Conservation (phyloP, 2,797 vertebrate genomes). For the Pempheris klunzingeri region DNA sequence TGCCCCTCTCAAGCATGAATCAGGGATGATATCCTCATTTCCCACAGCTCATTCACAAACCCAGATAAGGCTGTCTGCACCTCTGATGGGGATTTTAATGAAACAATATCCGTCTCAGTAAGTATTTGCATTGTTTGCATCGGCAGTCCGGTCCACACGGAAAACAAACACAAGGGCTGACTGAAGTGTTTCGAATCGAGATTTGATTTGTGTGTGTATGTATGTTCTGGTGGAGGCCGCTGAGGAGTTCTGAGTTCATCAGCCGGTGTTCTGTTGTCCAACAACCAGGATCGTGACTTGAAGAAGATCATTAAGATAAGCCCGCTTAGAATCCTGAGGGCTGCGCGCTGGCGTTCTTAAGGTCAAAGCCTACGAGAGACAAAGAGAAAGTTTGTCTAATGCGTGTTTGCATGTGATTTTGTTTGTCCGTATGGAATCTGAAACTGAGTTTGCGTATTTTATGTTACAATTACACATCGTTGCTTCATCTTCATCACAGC, state of each 20-base stretch:
- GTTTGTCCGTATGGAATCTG: background rate
- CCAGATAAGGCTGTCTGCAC: constrained; percentile 15
- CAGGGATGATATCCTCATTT: constrained; percentile 5
- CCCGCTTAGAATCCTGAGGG: constrained; percentile 4
- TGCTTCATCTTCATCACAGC: background rate
- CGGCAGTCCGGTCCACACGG: constrained; percentile 4
- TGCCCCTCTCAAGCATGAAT: background rate
- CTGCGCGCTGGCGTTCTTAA: constrained; percentile 42
- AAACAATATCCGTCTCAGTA: constrained; percentile 35
- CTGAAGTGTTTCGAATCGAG: constrained; percentile 29
- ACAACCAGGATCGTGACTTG: too few species aligned
- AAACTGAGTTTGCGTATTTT: background rate
- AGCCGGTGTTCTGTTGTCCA: constrained; percentile 30
- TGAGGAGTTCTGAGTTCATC: constrained; percentile 45
- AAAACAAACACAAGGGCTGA: constrained; percentile 30
- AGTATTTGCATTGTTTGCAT: constrained; percentile 36
- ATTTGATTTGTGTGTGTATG: background rate
- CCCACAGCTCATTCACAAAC: constrained; percentile 17
- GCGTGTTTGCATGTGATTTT: background rate
- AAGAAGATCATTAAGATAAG: constrained; percentile 50
- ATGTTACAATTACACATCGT: background rate
- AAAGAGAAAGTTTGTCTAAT: constrained; percentile 20
- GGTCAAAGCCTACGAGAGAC: constrained; percentile 36
- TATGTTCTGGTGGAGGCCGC: constrained; percentile 33
- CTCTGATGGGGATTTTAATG: constrained; percentile 46